Conservation (phyloP, 92 coral and sea anemone genomes). For the Actinostola sp. region DNA sequence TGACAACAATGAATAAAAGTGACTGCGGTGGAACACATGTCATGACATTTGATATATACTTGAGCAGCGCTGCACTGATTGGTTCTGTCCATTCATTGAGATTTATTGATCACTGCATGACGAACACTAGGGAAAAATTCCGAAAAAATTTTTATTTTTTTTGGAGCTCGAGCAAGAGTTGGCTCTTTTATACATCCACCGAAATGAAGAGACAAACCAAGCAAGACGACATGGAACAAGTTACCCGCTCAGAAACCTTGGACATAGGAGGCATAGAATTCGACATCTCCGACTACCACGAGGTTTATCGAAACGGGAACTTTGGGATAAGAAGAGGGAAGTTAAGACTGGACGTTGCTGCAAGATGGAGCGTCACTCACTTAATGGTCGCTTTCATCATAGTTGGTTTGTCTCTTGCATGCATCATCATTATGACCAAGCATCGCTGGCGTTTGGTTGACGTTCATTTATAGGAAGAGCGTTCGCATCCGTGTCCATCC, state of each 20-base stretch:
- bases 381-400: background rate
- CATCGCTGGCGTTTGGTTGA: background rate
- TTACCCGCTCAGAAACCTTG: background rate
- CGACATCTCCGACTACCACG: slow-evolving; percentile 2
- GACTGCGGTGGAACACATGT: too few relatives aligned
- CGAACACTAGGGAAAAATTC: too few relatives aligned
- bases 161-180: too few relatives aligned
- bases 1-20: too few relatives aligned
- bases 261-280: background rate
- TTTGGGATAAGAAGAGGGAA: slow-evolving; percentile 17
- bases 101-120: too few relatives aligned
- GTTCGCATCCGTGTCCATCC: background rate
- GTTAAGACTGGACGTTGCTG: background rate
- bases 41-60: too few relatives aligned
- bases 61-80: too few relatives aligned
- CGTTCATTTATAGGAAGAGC: background rate
- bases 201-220: too few relatives aligned
- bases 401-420: background rate
- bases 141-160: too few relatives aligned
- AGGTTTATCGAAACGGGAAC: slow-evolving; percentile 14
- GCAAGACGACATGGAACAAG: background rate
- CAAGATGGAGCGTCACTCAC: slow-evolving; percentile 12
- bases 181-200: too few relatives aligned
- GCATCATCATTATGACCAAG: background rate
- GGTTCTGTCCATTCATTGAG: too few relatives aligned